A percentile compares a stretch with the other conserved stretches of the same genome.
phyloP scores from a whole-genome alignment of 1,140 invertebrate species.

The Belonocnema kinseyi region DNA sequence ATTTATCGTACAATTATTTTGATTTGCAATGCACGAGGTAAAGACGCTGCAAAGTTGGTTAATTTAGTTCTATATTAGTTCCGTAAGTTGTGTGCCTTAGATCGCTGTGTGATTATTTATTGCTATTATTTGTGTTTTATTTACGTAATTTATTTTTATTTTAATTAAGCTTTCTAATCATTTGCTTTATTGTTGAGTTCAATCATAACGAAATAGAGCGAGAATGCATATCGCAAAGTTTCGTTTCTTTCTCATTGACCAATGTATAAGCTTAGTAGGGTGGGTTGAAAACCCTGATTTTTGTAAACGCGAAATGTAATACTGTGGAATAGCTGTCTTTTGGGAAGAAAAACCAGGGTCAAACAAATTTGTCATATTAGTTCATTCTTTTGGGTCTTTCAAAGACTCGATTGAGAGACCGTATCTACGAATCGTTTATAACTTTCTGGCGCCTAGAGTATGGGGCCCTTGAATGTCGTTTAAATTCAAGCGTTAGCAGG shows the following conservation, averaged over 20 bases:
- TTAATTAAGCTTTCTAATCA: not conserved
- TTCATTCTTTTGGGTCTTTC: too few relatives aligned
- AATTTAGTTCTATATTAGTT: constrained; percentile 53
- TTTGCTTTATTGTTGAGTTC: constrained; percentile 63
- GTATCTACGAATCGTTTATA: too few relatives aligned
- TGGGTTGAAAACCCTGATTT: too few relatives aligned
- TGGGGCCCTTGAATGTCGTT: too few relatives aligned
- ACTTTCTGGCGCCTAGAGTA: too few relatives aligned
- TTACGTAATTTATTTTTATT: constrained; percentile 34
- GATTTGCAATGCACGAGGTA: constrained; percentile 34
- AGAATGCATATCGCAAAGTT: constrained; percentile 50
- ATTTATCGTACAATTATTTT: not conserved
- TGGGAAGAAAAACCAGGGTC: too few relatives aligned
- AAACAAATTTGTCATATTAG: too few relatives aligned
- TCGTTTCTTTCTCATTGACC: constrained; percentile 43
- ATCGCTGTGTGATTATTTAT: constrained; percentile 47
- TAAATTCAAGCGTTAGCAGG: too few relatives aligned
- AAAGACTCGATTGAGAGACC: too few relatives aligned
- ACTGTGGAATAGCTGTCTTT: too few relatives aligned
- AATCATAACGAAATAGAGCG: constrained; percentile 67
- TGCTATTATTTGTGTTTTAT: constrained; percentile 35
- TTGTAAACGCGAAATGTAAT: too few relatives aligned
- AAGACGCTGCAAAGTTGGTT: constrained; percentile 36
- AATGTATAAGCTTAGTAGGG: not conserved
- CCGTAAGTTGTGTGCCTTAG: constrained; percentile 50